Conservation (phyloP, 2,113 vertebrate genomes). For the Mobula birostris region DNA sequence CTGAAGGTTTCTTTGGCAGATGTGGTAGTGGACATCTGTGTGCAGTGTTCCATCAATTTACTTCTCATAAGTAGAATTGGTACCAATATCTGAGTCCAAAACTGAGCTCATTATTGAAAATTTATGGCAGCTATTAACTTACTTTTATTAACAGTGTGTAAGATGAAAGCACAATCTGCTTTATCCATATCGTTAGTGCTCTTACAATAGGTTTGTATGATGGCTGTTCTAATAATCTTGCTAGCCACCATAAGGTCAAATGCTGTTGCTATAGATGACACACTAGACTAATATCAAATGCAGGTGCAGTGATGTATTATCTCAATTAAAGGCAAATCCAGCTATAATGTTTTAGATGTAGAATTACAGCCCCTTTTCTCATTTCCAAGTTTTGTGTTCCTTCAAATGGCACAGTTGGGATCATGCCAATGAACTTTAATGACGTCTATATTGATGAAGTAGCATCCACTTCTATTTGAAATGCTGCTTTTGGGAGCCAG, state of each 20-base stretch:
- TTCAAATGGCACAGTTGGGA: neutral
- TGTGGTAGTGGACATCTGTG: slow-evolving; percentile 25
- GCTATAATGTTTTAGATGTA: neutral
- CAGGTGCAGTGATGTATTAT: neutral
- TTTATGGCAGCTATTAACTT: neutral
- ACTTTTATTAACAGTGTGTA: neutral
- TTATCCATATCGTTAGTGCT: neutral
- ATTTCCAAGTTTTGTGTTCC: neutral
- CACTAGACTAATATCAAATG: neutral
- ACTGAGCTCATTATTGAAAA: neutral
- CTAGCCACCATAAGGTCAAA: neutral
- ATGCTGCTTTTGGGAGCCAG: too few species aligned
- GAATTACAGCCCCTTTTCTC: neutral
- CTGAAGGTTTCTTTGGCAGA: slow-evolving; percentile 20
- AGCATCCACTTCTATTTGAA: too few species aligned
- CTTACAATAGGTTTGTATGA: neutral
- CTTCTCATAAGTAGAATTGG: neutral
- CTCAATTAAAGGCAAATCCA: neutral
- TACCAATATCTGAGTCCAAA: neutral
- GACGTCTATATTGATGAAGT: neutral
- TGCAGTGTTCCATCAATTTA: neutral
- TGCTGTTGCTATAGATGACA: neutral
- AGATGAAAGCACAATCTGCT: neutral
- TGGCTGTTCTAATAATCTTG: neutral
- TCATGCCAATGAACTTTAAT: neutral